Evolutionary conservation across 2,113 vertebrate species (phyloP).

Genomic region (Microtus richardsoni): DNA sequence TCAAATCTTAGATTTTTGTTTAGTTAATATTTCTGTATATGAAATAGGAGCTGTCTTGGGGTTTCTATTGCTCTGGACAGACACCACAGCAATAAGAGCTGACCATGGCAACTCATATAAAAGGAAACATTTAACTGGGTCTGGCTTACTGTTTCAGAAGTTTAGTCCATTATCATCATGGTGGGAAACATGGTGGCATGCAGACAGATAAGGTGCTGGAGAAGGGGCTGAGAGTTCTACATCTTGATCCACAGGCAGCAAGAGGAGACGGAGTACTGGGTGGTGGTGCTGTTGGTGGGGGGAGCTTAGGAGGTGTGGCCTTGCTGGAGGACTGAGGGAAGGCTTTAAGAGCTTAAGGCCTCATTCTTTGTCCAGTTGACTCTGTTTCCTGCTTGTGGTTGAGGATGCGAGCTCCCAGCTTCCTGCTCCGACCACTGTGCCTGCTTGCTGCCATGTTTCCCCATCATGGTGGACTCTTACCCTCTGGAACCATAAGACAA

Average conservation of each 20-base stretch:
- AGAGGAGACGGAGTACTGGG: not conserved
- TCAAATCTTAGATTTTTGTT: conserved; percentile 3
- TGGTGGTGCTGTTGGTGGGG: not conserved
- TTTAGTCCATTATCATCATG: not conserved
- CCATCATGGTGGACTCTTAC: not conserved
- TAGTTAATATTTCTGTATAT: not conserved
- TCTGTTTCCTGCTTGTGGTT: not conserved
- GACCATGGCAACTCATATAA: not conserved
- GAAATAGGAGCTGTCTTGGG: not conserved
- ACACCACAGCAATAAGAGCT: not conserved
- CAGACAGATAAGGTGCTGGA: not conserved
- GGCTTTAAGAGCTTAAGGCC: not conserved
- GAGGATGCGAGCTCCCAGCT: not conserved
- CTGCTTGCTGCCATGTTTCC: not conserved
- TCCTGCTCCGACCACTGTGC: not conserved
- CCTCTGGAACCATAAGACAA: not conserved
- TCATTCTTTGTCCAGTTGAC: not conserved
- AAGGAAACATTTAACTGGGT: not conserved
- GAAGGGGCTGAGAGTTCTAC: not conserved
- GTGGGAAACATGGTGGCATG: not conserved
- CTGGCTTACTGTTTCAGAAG: not conserved
- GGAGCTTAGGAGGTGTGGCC: not conserved
- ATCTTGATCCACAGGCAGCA: not conserved
- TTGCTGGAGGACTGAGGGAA: not conserved
- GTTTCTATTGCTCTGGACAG: not conserved